Evolutionary conservation across 2,113 vertebrate genomes (phyloP).

Genomic region (Sialia sialis): DNA sequence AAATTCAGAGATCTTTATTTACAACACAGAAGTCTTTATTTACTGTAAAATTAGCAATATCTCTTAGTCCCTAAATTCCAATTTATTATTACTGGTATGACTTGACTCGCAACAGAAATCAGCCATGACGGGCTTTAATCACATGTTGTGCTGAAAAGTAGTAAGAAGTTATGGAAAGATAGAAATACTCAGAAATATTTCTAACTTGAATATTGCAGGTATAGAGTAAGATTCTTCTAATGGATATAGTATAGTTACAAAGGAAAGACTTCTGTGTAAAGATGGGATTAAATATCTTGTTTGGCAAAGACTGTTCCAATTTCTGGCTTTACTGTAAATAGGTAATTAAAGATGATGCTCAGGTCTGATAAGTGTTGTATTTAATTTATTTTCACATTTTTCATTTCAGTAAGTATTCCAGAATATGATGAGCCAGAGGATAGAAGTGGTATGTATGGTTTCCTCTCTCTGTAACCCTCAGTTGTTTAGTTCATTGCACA

Average conservation of each 20-base stretch:
- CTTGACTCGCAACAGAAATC: background rate
- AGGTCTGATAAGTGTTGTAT: slow-evolving; percentile 44
- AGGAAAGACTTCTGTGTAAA: background rate
- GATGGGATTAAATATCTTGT: slow-evolving; percentile 13
- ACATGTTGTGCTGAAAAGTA: background rate
- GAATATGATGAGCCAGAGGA: slow-evolving; percentile 78
- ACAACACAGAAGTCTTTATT: background rate
- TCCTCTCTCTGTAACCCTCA: slow-evolving; percentile 23
- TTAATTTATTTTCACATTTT: slow-evolving; percentile 69
- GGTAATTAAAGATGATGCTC: slow-evolving; percentile 59
- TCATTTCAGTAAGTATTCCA: slow-evolving; percentile 80
- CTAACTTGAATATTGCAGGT: background rate
- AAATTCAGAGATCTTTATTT: background rate
- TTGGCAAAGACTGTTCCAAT: slow-evolving; percentile 18
- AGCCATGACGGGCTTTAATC: background rate
- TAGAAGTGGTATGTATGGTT: slow-evolving; percentile 70
- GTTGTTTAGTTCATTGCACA: background rate
- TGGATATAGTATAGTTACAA: background rate
- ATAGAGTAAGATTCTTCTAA: background rate
- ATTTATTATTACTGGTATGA: background rate
- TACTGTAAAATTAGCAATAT: background rate
- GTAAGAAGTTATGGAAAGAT: background rate
- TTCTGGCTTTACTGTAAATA: slow-evolving; percentile 42
- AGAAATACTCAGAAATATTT: background rate
- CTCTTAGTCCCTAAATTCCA: background rate